Evolutionary conservation across 2,113 vertebrate genomes (phyloP).

Genomic region (Tichodroma muraria): DNA sequence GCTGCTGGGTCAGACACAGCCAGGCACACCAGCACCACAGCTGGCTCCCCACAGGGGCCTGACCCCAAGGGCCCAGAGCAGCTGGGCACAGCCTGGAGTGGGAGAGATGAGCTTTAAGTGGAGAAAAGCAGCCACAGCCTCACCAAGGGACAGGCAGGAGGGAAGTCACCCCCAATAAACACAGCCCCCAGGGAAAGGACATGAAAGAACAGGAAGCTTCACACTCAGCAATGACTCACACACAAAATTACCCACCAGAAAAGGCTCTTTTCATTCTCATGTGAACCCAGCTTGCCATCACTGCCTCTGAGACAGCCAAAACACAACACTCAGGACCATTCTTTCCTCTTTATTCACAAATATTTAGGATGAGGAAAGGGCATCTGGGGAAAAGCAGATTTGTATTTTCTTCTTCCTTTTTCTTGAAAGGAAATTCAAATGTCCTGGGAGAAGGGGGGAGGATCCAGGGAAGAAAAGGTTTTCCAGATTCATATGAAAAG

Average conservation of each 20-base stretch:
- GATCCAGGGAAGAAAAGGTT: neutral
- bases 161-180: neutral
- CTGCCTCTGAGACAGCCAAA: neutral
- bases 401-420: conserved; percentile 41
- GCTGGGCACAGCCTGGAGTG: neutral
- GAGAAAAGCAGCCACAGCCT: neutral
- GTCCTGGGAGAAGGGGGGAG: neutral
- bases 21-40: neutral
- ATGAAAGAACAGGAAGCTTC: conserved; percentile 16
- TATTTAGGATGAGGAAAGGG: neutral
- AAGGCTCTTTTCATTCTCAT: neutral
- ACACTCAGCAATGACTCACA: neutral
- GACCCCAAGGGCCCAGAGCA: neutral
- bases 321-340: neutral
- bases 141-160: neutral
- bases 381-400: neutral
- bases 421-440: neutral
- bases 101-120: neutral
- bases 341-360: conserved; percentile 53
- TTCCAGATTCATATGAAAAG: conserved; percentile 33
- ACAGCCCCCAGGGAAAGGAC: neutral
- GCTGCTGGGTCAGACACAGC: neutral
- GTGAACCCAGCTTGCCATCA: neutral
- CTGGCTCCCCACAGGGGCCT: neutral
- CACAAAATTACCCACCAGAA: neutral